A percentile compares a stretch with the other conserved stretches of the same genome.
Evolutionary conservation across 2,113 vertebrate species (phyloP).

Genomic region (Kryptolebias marmoratus): DNA sequence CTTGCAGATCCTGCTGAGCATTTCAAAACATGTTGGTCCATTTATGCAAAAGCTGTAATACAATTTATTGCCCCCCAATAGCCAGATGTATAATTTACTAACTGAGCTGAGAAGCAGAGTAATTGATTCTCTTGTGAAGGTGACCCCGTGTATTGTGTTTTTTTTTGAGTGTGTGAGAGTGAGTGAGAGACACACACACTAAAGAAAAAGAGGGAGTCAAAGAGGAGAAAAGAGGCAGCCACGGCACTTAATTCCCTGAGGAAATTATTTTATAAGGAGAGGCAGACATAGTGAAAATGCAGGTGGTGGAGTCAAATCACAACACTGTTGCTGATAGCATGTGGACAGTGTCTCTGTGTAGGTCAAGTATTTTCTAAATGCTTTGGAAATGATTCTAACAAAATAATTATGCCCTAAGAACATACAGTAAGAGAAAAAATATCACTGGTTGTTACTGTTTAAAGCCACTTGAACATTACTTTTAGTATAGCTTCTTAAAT

Average conservation of each 20-base stretch:
- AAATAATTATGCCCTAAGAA: background rate
- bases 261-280: slow-evolving; percentile 29
- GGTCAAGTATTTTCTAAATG: background rate
- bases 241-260: slow-evolving; percentile 19
- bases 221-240: slow-evolving; percentile 28
- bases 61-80: slow-evolving; percentile 87
- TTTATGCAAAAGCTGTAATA: slow-evolving; percentile 86
- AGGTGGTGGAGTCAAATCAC: background rate
- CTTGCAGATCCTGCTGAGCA: slow-evolving; percentile 76
- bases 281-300: slow-evolving; percentile 4
- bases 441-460: slow-evolving; percentile 36
- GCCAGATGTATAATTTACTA: slow-evolving; percentile 88
- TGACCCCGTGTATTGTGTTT: slow-evolving; percentile 85
- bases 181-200: slow-evolving; percentile 27
- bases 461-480: slow-evolving; percentile 39
- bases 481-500: slow-evolving; percentile 54
- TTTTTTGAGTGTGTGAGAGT: slow-evolving; percentile 61
- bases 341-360: slow-evolving; percentile 26
- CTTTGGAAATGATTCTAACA: background rate
- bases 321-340: slow-evolving; percentile 29
- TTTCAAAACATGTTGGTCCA: slow-evolving; percentile 85
- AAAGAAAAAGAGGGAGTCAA: slow-evolving; percentile 29
- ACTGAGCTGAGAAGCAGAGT: slow-evolving; percentile 81
- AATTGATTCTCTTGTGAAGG: slow-evolving; percentile 89
- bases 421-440: slow-evolving; percentile 12